These are phyloP conservation scores for Acronicta leporina DNA, from an alignment of 2,888 invertebrate genomes.

Conservation along the genomic window DNA sequence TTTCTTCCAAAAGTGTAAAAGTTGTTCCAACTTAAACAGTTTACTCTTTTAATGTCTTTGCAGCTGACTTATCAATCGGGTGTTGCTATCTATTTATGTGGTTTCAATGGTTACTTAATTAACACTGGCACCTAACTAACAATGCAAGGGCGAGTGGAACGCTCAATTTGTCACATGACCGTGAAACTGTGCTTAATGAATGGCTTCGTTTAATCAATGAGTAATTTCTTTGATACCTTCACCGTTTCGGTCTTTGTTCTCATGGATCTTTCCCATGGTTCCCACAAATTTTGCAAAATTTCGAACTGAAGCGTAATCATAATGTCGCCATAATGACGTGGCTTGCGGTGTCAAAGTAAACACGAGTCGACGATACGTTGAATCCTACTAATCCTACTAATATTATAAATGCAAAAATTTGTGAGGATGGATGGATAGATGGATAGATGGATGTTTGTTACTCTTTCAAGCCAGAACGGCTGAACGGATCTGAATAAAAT, in stretches of 20 bases:
- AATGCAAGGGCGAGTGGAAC: slow-evolving; percentile 46
- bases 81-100: not conserved
- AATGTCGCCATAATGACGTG: no score
- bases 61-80: no score
- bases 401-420: no score
- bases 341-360: no score
- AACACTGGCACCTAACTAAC: slow-evolving; percentile 15
- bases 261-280: not conserved
- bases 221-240: slow-evolving; percentile 4
- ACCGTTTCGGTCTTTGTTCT: slow-evolving; percentile 7
- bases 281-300: not conserved
- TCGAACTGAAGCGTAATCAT: not conserved
- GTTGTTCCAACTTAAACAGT: no score
- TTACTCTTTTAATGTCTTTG: no score
- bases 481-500: no score
- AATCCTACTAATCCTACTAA: no score
- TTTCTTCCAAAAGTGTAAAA: not conserved
- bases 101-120: not conserved
- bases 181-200: slow-evolving; percentile 23
- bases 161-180: slow-evolving; percentile 39
- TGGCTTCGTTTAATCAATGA: slow-evolving; percentile 26
- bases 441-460: no score
- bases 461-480: no score
- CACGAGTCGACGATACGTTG: no score
- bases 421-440: no score